These are phyloP conservation scores for Accipiter cooperii DNA, from an alignment of 2,113 vertebrate species.

Conservation along the genomic window DNA sequence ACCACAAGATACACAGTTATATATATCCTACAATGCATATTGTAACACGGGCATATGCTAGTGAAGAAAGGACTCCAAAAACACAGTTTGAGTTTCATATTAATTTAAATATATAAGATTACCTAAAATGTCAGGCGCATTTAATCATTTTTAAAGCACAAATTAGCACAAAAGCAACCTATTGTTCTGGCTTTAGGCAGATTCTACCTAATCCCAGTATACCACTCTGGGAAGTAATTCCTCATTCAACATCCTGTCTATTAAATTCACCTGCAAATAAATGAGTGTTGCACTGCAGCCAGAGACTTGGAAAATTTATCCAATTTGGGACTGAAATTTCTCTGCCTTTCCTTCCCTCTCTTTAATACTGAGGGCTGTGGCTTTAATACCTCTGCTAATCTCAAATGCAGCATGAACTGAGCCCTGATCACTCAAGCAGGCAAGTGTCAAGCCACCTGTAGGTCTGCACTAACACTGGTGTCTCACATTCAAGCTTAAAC, in stretches of 20 bases:
- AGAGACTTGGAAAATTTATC: slow-evolving; percentile 23
- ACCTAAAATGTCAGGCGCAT: not conserved
- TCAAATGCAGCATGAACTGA: not conserved
- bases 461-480: not conserved
- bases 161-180: slow-evolving; percentile 7
- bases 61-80: not conserved
- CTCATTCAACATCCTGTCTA: slow-evolving; percentile 17
- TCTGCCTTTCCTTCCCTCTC: not conserved
- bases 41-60: not conserved
- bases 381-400: not conserved
- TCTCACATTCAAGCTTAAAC: not conserved
- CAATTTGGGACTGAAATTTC: slow-evolving; percentile 18
- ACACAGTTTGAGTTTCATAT: not conserved
- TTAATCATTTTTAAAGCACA: slow-evolving; percentile 30
- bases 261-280: slow-evolving; percentile 49
- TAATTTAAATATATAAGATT: slow-evolving; percentile 26
- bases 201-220: not conserved
- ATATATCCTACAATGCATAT: not conserved
- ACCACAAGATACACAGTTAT: slow-evolving; percentile 4
- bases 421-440: not conserved
- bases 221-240: slow-evolving; percentile 9
- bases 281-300: not conserved
- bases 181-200: slow-evolving; percentile 14
- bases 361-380: not conserved
- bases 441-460: not conserved